phyloP scores from a whole-genome alignment of 2,113 vertebrate species.

The Mormyrus lacerda region DNA sequence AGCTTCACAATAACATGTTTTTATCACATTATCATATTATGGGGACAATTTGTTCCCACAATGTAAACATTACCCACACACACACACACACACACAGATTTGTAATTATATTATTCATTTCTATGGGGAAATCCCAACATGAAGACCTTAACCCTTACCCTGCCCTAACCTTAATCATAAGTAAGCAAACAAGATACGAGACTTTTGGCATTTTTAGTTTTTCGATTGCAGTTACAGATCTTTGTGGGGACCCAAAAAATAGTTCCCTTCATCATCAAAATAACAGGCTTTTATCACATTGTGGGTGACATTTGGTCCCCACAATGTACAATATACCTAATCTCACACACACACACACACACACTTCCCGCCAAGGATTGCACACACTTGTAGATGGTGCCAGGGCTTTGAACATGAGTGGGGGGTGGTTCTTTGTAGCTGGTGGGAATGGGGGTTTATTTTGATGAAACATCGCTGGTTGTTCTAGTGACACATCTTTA shows the following conservation, averaged over 20 bases:
- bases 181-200: background rate
- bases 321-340: background rate
- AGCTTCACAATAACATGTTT: too few relatives aligned
- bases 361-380: background rate
- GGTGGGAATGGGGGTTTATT: background rate
- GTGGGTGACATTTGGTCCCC: background rate
- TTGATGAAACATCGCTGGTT: constrained; percentile 4
- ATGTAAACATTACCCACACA: too few relatives aligned
- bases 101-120: background rate
- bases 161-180: background rate
- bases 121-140: background rate
- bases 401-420: background rate
- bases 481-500: constrained; percentile 17
- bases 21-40: too few relatives aligned
- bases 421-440: background rate
- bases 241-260: background rate
- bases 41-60: too few relatives aligned
- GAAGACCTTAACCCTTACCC: background rate
- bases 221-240: background rate
- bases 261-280: background rate
- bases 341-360: background rate
- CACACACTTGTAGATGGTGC: background rate
- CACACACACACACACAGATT: background rate
- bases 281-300: background rate
- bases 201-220: background rate